These are phyloP conservation scores for Strigamia transsilvanica DNA, from an alignment of 2,888 invertebrate species.

Conservation along the genomic window DNA sequence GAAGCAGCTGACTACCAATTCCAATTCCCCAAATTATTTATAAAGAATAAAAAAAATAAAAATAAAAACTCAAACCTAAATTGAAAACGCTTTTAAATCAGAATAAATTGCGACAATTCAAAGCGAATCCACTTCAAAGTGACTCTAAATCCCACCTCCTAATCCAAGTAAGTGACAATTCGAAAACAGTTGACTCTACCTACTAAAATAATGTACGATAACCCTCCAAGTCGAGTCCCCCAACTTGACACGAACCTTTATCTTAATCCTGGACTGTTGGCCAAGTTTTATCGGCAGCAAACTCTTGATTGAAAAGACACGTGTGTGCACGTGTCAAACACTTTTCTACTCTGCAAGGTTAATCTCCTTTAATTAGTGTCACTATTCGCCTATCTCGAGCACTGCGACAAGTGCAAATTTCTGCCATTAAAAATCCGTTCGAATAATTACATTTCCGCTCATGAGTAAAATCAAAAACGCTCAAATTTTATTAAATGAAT, in stretches of 20 bases:
- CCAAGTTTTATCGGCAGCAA: background rate
- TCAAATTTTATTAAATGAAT: too few species aligned
- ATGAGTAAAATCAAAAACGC: too few species aligned
- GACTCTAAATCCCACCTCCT: background rate
- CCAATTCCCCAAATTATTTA: background rate
- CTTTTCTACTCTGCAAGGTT: background rate
- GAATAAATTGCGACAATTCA: too few species aligned
- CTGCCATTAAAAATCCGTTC: background rate
- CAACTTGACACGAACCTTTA: background rate
- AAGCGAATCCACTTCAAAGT: too few species aligned
- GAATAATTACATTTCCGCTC: background rate
- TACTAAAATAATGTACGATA: background rate
- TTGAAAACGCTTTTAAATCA: too few species aligned
- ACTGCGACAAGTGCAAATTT: background rate
- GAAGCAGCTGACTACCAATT: constrained; percentile 8
- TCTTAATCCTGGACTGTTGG: background rate
- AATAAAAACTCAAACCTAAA: background rate
- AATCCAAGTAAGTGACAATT: background rate
- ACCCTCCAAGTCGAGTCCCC: background rate
- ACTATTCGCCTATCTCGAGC: background rate
- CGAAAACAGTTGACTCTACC: background rate
- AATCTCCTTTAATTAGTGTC: background rate
- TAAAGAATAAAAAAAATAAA: background rate
- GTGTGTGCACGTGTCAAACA: background rate
- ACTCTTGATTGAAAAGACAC: background rate